phyloP scores from a whole-genome alignment of 2,113 vertebrate species.

The Chaetops frenatus region DNA sequence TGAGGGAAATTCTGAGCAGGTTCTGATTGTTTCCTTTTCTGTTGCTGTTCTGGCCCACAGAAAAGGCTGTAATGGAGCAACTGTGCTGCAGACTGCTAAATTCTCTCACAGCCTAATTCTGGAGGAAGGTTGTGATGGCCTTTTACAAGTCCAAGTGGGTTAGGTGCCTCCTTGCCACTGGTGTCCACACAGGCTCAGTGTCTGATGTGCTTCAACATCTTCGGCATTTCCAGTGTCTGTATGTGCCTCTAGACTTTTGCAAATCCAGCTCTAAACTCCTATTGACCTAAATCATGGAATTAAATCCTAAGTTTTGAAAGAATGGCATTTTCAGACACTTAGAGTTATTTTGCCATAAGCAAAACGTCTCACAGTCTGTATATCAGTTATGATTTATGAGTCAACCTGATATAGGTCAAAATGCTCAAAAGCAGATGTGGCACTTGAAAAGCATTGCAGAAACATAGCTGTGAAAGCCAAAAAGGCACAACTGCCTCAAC shows the following conservation, averaged over 20 bases:
- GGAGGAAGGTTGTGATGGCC: neutral
- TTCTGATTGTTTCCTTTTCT: neutral
- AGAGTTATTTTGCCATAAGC: neutral
- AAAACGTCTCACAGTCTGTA: neutral
- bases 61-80: neutral
- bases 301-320: neutral
- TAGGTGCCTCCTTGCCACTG: neutral
- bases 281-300: neutral
- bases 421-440: neutral
- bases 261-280: neutral
- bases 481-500: neutral
- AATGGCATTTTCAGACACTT: neutral
- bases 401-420: neutral
- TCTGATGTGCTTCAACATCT: neutral
- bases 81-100: neutral
- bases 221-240: neutral
- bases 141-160: neutral
- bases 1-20: neutral
- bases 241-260: neutral
- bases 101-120: neutral
- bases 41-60: neutral
- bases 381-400: neutral
- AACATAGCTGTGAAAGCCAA: neutral
- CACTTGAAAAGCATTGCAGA: neutral
- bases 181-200: accelerated